phyloP scores from a whole-genome alignment of 1,140 invertebrate species.

The Colletes latitarsis region DNA sequence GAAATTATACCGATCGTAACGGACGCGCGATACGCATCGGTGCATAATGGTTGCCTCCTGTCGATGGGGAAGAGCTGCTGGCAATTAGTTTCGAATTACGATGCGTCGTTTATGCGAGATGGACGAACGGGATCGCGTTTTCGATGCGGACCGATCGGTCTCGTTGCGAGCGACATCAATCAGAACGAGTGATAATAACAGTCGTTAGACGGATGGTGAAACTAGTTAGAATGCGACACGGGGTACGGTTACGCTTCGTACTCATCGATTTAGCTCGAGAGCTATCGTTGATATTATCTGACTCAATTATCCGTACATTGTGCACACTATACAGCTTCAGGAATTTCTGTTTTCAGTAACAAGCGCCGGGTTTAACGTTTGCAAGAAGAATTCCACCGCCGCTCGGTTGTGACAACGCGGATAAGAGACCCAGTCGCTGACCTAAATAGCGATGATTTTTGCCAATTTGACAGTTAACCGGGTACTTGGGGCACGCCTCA shows the following conservation, averaged over 20 bases:
- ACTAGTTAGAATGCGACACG: slow-evolving; percentile 32
- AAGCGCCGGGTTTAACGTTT: too few relatives aligned
- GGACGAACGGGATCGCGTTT: slow-evolving; percentile 21
- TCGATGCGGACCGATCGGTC: slow-evolving; percentile 5
- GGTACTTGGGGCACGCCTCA: too few relatives aligned
- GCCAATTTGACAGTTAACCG: too few relatives aligned
- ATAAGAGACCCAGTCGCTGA: too few relatives aligned
- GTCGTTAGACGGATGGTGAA: slow-evolving; percentile 34
- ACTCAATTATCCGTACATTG: background rate
- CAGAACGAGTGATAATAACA: slow-evolving; percentile 37
- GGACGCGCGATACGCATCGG: slow-evolving; percentile 21
- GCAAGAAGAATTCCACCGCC: too few relatives aligned
- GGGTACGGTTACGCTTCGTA: slow-evolving; percentile 15
- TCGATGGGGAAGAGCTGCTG: slow-evolving; percentile 20
- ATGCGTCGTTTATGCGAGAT: slow-evolving; percentile 12
- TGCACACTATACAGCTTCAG: too few relatives aligned
- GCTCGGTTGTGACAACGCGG: too few relatives aligned
- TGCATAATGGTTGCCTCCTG: slow-evolving; percentile 25
- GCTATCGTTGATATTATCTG: background rate
- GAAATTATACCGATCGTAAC: slow-evolving; percentile 29
- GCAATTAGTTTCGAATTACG: slow-evolving; percentile 43
- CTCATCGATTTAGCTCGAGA: slow-evolving; percentile 7
- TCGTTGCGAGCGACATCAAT: slow-evolving; percentile 28
- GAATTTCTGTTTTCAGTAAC: too few relatives aligned
- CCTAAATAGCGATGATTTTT: too few relatives aligned